Conservation (phyloP, 2,888 invertebrate genomes). For the Autographa pulchrina region DNA sequence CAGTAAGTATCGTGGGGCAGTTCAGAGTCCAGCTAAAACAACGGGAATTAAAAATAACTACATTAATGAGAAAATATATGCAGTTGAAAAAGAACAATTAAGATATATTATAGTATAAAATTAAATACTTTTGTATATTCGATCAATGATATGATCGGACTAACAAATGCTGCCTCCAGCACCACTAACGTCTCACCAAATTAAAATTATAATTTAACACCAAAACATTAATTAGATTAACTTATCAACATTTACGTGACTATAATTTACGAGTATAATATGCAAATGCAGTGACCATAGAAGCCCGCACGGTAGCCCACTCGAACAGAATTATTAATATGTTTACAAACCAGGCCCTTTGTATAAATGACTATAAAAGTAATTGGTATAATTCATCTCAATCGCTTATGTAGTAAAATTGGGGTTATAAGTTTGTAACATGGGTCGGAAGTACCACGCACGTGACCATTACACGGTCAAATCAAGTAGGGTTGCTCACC, state of each 20-base stretch:
- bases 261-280: constrained; percentile 65
- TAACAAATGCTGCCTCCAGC: neutral
- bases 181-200: constrained; percentile 37
- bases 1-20: no score
- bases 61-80: no score
- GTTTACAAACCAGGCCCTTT: constrained; percentile 74
- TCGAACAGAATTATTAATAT: constrained; percentile 73
- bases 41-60: no score
- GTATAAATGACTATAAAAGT: constrained; percentile 77
- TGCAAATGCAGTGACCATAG: constrained; percentile 66
- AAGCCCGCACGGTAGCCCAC: constrained; percentile 67
- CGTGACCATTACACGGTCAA: constrained; percentile 68
- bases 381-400: constrained; percentile 83
- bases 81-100: no score
- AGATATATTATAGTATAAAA: no score
- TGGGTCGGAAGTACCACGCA: constrained; percentile 34
- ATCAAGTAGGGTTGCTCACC: constrained; percentile 49
- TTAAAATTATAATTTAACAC: constrained; percentile 57
- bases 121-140: neutral
- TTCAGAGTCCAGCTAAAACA: no score
- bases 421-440: constrained; percentile 62
- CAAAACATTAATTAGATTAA: constrained; percentile 61
- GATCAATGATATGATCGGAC: neutral
- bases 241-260: constrained; percentile 61
- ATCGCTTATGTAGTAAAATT: constrained; percentile 74